Base-by-base conservation (phyloP, 2,113 vertebrate species). In the Menidia beryllina region DNA sequence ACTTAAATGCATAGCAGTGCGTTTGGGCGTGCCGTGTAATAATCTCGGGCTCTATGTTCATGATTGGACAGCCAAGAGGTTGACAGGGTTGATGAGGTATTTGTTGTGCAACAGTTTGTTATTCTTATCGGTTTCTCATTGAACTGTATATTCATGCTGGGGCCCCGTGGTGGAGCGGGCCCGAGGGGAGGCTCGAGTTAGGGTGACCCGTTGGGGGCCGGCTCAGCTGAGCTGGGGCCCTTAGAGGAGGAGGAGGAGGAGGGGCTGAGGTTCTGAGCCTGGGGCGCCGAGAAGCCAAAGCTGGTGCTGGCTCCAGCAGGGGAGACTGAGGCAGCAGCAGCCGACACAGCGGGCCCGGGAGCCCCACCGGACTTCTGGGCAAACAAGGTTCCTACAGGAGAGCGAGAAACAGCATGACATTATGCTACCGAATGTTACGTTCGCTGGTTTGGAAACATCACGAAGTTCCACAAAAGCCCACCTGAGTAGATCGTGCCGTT, bases 401-500 rank as follows among this genome's bases (percentile, higher is more conserved):
- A 36, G 47, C 0, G 2, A 11, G 11, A 52, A 14, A 61, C 3
- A 20, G 41, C 15, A 11, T 20, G 19, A 34, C 30, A 34, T 34
- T 10, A n/a, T n/a, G n/a, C n/a, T n/a, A n/a, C n/a, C n/a, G n/a
- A n/a, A n/a, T n/a, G n/a, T n/a, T n/a, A n/a, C n/a, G n/a, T n/a
- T n/a, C n/a, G n/a, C n/a, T n/a, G n/a, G n/a, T n/a, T n/a, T n/a
- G n/a, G n/a, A n/a, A n/a, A n/a, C n/a, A n/a, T n/a, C n/a, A 34
- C 5, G 30, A 34, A 34, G 10, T 10, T 34, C 30, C 30, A 4
- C 2, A 45, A 39, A 38, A 13, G 86, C 84, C 36, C 51, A 94
- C 94, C 94, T 89, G 93, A 94, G 83, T 94, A 94, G 61, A 92
- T 75, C 20, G 91, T 93, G 71, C 94, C 94, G 11, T 94, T 94